Percentiles rank a stretch among this genome's conserved stretches.
phyloP scores from a whole-genome alignment of 2,888 invertebrate species.

The Lasioglossum malachurum region DNA sequence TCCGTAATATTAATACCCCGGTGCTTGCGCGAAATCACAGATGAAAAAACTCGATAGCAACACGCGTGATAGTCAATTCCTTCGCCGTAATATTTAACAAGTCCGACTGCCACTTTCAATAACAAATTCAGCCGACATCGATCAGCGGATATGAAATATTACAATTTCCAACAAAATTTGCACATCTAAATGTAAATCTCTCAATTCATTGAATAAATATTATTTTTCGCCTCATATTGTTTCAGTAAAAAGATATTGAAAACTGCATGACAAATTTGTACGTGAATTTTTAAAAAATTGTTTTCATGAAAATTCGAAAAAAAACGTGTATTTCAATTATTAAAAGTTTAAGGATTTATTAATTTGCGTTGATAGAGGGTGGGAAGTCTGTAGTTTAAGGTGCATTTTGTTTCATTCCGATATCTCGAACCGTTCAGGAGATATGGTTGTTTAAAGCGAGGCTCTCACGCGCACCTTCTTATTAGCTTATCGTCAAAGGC shows the following conservation, averaged over 20 bases:
- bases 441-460: constrained; percentile 22
- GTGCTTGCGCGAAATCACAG: neutral
- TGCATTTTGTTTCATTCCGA: neutral
- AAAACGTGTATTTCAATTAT: neutral
- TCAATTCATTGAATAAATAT: neutral
- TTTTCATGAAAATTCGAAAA: neutral
- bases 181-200: no score
- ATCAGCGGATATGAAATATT: neutral
- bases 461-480: neutral
- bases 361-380: no score
- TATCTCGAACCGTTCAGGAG: neutral
- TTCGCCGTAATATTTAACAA: neutral
- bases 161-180: no score
- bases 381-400: neutral
- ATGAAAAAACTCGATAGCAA: neutral
- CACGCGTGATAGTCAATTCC: neutral
- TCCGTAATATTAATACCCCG: neutral
- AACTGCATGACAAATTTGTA: neutral
- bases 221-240: neutral
- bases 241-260: neutral
- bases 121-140: neutral
- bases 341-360: neutral
- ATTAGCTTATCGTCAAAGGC: constrained; percentile 6
- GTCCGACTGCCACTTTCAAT: neutral
- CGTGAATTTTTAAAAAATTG: neutral